Base-by-base conservation (phyloP, 2,797 vertebrate genomes). In the Smutsia temminckii region DNA sequence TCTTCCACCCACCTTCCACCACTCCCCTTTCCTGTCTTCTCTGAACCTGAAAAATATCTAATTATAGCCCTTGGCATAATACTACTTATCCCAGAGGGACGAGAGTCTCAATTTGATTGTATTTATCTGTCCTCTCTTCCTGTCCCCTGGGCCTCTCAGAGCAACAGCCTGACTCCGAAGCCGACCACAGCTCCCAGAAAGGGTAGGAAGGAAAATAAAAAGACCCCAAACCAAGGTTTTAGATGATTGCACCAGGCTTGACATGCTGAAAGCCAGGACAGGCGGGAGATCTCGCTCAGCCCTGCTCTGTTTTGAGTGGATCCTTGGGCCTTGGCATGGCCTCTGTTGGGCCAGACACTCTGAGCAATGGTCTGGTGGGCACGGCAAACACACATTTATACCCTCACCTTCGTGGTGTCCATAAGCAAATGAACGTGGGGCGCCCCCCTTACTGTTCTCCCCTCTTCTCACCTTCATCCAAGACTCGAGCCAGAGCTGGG, bases 81-180 rank as follows among this genome's bases (percentile, higher is more conserved):
- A 25, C 25, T 5, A 7, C 5, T 37, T 3, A 14, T 7, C 8
- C 25, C 3, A 14, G 51, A 8, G 32, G 29, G 7, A 63, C 3
- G 55, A 59, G 11, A 8, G 13, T 64, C 16, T 18, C 21, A 5
- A 16, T 42, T 85, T 10, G 10, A 25, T 53, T 51, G 5, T 6
- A 10, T 5, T 59, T 6, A 0, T 29, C 71, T 21, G 13, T 80
- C 14, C 27, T 64, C 14, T 37, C 11, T 51, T 64, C 53, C 4
- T 16, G 3, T 27, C 16, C 16, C 10, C 25, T 14, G 29, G 8
- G 55, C 18, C 25, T 61, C 37, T 68, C 42, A 72, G 57, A 84
- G 53, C 20, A 90, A 6, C 14, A 69, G 8, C 59, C 20, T 78
- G 6, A 8, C 27, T 89, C 81, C n/a, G 27, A 72, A 20, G 37